These are phyloP conservation scores for Blera fallax DNA, from an alignment of 2,888 invertebrate species.

Conservation along the genomic window DNA sequence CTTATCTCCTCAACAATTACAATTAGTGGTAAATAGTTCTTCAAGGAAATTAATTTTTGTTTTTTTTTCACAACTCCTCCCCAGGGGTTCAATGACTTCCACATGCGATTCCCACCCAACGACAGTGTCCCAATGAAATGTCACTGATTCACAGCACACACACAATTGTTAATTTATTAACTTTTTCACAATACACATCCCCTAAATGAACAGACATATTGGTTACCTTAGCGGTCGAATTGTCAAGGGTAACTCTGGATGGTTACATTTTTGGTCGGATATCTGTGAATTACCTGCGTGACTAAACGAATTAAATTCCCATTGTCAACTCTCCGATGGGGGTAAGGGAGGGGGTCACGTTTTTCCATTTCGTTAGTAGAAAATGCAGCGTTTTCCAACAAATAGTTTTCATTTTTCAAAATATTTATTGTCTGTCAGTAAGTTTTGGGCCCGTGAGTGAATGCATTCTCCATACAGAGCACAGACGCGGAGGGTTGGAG, in stretches of 20 bases:
- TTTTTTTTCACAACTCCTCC: not conserved
- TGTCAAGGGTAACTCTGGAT: slow-evolving; percentile 51
- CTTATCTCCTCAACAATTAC: too few species aligned
- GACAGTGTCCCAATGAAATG: slow-evolving; percentile 31
- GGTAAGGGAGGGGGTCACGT: not conserved
- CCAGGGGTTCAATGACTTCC: slow-evolving; percentile 43
- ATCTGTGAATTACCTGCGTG: slow-evolving; percentile 68
- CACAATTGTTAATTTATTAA: slow-evolving; percentile 61
- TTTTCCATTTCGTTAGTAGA: not conserved
- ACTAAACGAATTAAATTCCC: slow-evolving; percentile 71
- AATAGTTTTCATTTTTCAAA: slow-evolving; percentile 71
- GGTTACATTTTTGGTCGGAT: slow-evolving; percentile 52
- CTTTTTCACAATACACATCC: slow-evolving; percentile 53
- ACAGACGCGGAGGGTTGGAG: slow-evolving; percentile 30
- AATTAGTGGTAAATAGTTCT: not conserved
- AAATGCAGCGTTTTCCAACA: not conserved
- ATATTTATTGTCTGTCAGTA: slow-evolving; percentile 72
- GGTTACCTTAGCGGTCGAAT: slow-evolving; percentile 27
- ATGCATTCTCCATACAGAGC: too few species aligned
- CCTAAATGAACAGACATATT: not conserved
- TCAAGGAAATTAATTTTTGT: not conserved
- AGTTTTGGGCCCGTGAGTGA: slow-evolving; percentile 28
- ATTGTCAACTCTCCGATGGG: slow-evolving; percentile 61
- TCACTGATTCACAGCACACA: slow-evolving; percentile 59
- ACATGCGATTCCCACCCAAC: slow-evolving; percentile 12